phyloP scores from a whole-genome alignment of 1,140 invertebrate genomes.

The Calephelis nemesis region DNA sequence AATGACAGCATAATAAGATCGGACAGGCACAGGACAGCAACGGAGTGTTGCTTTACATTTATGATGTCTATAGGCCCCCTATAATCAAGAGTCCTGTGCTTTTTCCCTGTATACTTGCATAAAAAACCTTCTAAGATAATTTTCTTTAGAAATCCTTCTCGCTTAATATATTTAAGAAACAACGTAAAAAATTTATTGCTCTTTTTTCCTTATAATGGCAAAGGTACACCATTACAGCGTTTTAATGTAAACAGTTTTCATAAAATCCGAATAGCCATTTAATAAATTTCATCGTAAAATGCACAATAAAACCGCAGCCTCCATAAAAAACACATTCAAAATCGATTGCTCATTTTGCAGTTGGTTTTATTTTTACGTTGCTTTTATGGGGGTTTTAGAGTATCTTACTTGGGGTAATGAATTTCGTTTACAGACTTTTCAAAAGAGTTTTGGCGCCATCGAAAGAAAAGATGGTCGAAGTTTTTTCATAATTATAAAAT shows the following conservation, averaged over 20 bases:
- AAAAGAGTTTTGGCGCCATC: no score
- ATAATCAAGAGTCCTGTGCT: no score
- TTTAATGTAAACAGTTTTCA: neutral
- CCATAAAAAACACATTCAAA: conserved; percentile 4
- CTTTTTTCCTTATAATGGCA: conserved; percentile 6
- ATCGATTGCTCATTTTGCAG: conserved; percentile 4
- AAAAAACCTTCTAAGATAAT: no score
- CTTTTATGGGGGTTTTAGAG: neutral
- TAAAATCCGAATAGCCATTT: neutral
- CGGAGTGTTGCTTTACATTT: no score
- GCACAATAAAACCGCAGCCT: conserved; percentile 6
- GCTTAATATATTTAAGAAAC: neutral
- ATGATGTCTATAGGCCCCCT: no score
- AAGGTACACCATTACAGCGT: neutral
- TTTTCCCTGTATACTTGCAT: no score
- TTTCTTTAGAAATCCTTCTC: no score
- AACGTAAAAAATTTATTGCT: neutral
- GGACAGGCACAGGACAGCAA: no score
- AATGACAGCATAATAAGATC: no score
- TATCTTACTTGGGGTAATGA: neutral
- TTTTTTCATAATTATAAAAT: no score
- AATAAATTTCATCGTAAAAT: conserved; percentile 4
- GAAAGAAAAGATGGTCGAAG: no score
- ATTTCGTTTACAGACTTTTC: no score
- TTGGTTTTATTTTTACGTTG: neutral